Percentiles rank a stretch among this genome's conserved stretches.
These are phyloP conservation scores for Aphrophora alni DNA, from an alignment of 2,888 invertebrate genomes.

Conservation along the genomic window DNA sequence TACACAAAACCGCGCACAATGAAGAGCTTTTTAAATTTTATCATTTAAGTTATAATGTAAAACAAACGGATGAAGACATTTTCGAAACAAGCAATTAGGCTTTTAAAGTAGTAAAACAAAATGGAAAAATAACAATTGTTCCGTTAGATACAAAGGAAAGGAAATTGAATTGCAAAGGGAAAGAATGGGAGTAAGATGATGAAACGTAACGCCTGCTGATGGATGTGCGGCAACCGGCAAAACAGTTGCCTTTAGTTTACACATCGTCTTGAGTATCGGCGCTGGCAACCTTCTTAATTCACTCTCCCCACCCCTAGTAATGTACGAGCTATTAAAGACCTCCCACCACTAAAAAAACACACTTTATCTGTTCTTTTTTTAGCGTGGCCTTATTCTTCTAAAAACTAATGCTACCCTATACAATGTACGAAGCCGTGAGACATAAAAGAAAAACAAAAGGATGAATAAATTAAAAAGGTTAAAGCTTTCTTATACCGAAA, in stretches of 20 bases:
- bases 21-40: neutral
- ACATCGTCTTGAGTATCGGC: neutral
- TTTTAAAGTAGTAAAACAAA: neutral
- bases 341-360: neutral
- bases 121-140: neutral
- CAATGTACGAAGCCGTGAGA: neutral
- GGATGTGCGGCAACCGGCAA: neutral
- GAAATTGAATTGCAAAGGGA: neutral
- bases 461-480: slow-evolving; percentile 9
- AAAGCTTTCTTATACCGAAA: neutral
- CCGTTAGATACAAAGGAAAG: neutral
- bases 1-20: no score
- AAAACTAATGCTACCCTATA: neutral
- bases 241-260: no score
- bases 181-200: neutral
- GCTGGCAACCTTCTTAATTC: neutral
- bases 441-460: neutral
- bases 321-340: neutral
- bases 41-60: neutral
- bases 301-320: neutral
- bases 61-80: neutral
- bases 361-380: neutral
- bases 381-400: neutral
- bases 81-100: neutral
- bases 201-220: neutral